Conservation (phyloP, 2,113 vertebrate species). For the Riparia riparia region DNA sequence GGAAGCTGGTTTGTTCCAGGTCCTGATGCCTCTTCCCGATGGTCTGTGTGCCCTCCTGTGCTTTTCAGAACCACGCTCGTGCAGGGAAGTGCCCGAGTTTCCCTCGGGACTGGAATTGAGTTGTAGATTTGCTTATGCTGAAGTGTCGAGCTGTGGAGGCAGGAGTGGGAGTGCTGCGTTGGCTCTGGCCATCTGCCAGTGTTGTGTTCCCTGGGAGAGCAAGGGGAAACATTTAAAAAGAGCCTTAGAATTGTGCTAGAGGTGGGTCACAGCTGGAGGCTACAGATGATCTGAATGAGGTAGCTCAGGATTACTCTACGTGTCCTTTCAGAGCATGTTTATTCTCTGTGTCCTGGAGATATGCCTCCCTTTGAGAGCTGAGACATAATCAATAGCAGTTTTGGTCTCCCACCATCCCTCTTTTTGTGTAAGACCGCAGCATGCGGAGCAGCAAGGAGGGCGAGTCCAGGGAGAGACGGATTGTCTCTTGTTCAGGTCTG, state of each 20-base stretch:
- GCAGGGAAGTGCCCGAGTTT: rapidly evolving
- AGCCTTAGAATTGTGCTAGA: not conserved
- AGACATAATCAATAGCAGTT: rapidly evolving
- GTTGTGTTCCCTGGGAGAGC: not conserved
- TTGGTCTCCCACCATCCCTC: not conserved
- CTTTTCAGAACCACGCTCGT: rapidly evolving
- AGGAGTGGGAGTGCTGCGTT: not conserved
- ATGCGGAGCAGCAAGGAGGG: rapidly evolving
- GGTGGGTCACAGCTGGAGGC: not conserved
- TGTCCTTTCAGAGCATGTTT: not conserved
- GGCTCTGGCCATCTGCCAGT: not conserved
- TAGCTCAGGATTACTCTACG: not conserved
- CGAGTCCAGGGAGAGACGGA: not conserved
- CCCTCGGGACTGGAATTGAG: rapidly evolving
- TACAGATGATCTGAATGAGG: not conserved
- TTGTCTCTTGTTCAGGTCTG: not conserved
- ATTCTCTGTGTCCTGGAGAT: rapidly evolving
- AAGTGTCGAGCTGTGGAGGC: rapidly evolving
- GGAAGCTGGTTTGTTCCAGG: not conserved
- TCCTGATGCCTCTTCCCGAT: rapidly evolving
- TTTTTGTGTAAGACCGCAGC: not conserved
- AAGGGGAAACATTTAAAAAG: not conserved
- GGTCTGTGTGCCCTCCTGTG: rapidly evolving
- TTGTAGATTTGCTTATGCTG: not conserved
- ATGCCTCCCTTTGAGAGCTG: not conserved